Evolutionary conservation across 2,797 vertebrate species (phyloP).

Genomic region (Periophthalmus magnuspinnatus): DNA sequence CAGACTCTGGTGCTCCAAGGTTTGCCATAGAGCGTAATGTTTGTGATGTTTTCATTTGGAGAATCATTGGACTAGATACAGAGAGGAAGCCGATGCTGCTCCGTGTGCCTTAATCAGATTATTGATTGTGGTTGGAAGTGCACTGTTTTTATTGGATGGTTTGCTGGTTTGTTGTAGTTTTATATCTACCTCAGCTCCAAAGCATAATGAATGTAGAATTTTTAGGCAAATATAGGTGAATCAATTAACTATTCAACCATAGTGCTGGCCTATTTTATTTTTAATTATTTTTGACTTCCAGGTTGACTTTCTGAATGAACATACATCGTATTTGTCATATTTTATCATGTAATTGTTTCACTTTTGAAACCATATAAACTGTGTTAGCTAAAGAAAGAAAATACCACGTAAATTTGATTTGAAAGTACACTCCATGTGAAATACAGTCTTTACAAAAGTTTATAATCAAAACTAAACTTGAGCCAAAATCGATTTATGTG

Average conservation of each 20-base stretch:
- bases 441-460: neutral
- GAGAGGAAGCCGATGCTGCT: conserved; percentile 32
- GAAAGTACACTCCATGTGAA: neutral
- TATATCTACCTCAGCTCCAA: conserved; percentile 58
- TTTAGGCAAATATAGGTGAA: neutral
- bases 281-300: neutral
- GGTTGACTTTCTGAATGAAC: neutral
- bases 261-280: neutral
- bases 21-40: conserved; percentile 25
- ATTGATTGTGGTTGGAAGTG: conserved; percentile 60
- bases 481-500: conserved; percentile 3
- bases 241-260: neutral
- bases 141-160: conserved; percentile 54
- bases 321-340: neutral
- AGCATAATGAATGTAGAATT: conserved; percentile 1
- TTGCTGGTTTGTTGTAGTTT: conserved; percentile 50
- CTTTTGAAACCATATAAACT: neutral
- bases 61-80: conserved; percentile 38
- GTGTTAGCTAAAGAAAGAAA: neutral
- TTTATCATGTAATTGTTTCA: neutral
- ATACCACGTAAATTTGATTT: neutral
- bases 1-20: conserved; percentile 42
- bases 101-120: conserved; percentile 67
- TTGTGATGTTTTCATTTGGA: conserved; percentile 32
- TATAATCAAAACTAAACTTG: neutral